Percentiles rank a stretch among this genome's conserved stretches.
Conservation (phyloP, 2,113 vertebrate genomes). For the Etia nguti region DNA sequence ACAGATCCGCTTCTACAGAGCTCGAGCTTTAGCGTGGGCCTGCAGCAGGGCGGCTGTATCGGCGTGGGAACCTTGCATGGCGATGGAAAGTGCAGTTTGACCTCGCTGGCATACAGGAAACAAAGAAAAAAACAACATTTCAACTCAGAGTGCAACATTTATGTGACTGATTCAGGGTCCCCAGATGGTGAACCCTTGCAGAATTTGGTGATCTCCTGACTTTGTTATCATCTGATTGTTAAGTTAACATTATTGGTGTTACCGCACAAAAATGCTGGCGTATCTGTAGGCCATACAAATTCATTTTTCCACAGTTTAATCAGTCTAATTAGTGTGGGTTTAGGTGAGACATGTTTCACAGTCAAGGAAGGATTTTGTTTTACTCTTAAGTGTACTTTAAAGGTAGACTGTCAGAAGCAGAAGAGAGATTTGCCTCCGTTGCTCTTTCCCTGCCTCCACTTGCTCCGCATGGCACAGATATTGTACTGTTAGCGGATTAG, state of each 20-base stretch:
- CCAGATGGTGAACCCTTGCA: neutral
- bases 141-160: neutral
- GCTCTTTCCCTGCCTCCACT: neutral
- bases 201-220: neutral
- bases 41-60: slow-evolving; percentile 83
- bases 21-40: slow-evolving; percentile 70
- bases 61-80: slow-evolving; percentile 69
- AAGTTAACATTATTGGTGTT: neutral
- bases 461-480: slow-evolving; percentile 20
- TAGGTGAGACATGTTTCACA: neutral
- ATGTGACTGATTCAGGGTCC: neutral
- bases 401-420: neutral
- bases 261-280: neutral
- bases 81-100: slow-evolving; percentile 83
- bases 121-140: neutral
- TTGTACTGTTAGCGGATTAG: slow-evolving; percentile 44
- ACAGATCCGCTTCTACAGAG: neutral
- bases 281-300: neutral
- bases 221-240: neutral
- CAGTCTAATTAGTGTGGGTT: neutral
- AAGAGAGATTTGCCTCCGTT: neutral
- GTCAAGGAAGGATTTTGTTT: neutral
- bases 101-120: slow-evolving; percentile 71
- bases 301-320: neutral
- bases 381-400: neutral